phyloP scores from a whole-genome alignment of 2,888 invertebrate genomes.

The Prosapia bicincta region DNA sequence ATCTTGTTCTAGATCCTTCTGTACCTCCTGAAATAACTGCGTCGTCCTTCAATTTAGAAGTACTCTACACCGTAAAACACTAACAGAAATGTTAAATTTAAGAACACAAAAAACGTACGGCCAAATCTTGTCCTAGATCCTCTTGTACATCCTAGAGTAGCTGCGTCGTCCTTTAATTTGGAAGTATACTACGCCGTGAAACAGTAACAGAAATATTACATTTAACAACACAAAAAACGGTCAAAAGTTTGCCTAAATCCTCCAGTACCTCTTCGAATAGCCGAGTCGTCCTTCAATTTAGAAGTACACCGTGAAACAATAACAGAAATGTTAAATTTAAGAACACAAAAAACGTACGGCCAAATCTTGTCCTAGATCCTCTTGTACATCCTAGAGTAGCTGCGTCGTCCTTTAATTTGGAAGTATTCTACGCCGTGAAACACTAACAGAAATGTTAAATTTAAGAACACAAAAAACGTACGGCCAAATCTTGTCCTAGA shows the following conservation, averaged over 20 bases:
- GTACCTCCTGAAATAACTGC: slow-evolving; percentile 91
- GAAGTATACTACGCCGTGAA: no score
- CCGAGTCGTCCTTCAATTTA: slow-evolving; percentile 88
- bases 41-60: slow-evolving; percentile 86
- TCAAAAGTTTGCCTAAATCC: no score
- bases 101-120: no score
- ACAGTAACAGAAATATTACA: no score
- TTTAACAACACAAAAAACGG: no score
- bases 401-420: slow-evolving; percentile 89
- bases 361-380: slow-evolving; percentile 88
- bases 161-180: no score
- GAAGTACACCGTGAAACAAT: slow-evolving; percentile 76
- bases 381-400: slow-evolving; percentile 90
- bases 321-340: no score
- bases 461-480: no score
- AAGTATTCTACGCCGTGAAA: slow-evolving; percentile 79
- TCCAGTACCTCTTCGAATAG: slow-evolving; percentile 92
- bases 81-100: no score
- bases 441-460: no score
- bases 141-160: no score
- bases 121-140: no score
- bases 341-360: slow-evolving; percentile 44
- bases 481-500: slow-evolving; percentile 79
- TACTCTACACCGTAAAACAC: slow-evolving; percentile 79
- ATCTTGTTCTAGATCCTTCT: slow-evolving; percentile 89